Percentiles rank a stretch among this genome's conserved stretches.
Evolutionary conservation across 2,888 invertebrate species (phyloP).

Genomic region (Bombyx huttoni): DNA sequence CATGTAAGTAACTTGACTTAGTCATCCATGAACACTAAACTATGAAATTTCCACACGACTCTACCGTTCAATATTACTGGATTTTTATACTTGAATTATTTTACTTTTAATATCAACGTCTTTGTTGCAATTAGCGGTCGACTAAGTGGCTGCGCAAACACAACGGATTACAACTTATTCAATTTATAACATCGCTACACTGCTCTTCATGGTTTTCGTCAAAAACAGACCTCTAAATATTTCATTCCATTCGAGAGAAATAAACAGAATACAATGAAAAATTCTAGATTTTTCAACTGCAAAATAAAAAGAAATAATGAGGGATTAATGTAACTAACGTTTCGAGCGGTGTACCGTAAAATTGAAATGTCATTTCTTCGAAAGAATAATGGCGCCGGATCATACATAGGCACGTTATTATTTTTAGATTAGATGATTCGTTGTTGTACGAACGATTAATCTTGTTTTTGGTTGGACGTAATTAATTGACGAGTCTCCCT

Average conservation of each 20-base stretch:
- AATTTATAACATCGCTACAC: no score
- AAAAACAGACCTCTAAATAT: no score
- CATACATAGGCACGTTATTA: background rate
- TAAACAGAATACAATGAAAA: background rate
- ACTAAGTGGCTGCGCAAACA: no score
- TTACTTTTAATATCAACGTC: no score
- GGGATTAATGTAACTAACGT: background rate
- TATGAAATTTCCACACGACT: no score
- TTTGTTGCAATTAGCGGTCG: no score
- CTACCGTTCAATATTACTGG: no score
- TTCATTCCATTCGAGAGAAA: background rate
- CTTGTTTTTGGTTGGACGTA: conserved; percentile 2
- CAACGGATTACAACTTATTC: no score
- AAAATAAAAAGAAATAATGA: background rate
- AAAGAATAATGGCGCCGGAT: background rate
- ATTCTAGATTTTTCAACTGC: background rate
- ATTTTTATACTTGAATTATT: no score
- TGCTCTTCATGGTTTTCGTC: no score
- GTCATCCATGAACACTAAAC: no score
- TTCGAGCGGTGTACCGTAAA: background rate
- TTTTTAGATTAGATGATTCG: background rate
- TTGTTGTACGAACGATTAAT: background rate
- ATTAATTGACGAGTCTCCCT: conserved; percentile 9
- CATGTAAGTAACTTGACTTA: no score
- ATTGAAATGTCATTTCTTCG: background rate